Evolutionary conservation across 2,797 vertebrate genomes (phyloP), one percentile per base, ranked within the genome.

Genomic region (Oreonectes daqikongensis): DNA sequence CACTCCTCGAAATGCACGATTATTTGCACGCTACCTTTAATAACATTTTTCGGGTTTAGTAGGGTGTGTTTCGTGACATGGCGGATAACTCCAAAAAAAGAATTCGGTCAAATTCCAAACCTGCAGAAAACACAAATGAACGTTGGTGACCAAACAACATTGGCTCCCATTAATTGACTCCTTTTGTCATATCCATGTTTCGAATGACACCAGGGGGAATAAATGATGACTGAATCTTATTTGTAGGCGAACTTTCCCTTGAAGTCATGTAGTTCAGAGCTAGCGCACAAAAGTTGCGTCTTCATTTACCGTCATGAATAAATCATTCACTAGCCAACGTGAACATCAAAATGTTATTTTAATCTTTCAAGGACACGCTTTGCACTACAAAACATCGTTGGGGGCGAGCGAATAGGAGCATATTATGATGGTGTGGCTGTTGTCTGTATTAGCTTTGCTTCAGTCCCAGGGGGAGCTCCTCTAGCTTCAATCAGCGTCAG

Each of bases 1-100:
- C 95, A 93, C 95, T 95, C 95, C 95, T 97, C 91, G 88, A 92
- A 93, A 93, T 93, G 93, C 93, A 66, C 92, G 92, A 90, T 92
- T 91, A 91, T 59, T 61, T 64, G 52, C 73, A 65, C 50, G 50
- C 3, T 63, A 53, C 63, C 67, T 64, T 35, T 53, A 52, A 77
- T 77, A 77, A 63, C 68, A 69, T 53, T 77, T 69, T 61, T 77
- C 44, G 44, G 64, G 59, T 42, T 22, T 63, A 67, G 40, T 60
- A 63, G 28, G 59, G 44, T 69, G 44, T 50, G 44, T 26, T 52
- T 70, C 40, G 67, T 12, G 75, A 32, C 65, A 26, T 11, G 4
- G 12, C 8, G 53, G 40, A 61, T 22, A 35, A 26, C 22, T 12
- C 1, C 7, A 35, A 68, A 20, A 48, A 46, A 38, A 61, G 35